Conservation (phyloP, 2,888 invertebrate genomes). For the Cheilosia pagana region DNA sequence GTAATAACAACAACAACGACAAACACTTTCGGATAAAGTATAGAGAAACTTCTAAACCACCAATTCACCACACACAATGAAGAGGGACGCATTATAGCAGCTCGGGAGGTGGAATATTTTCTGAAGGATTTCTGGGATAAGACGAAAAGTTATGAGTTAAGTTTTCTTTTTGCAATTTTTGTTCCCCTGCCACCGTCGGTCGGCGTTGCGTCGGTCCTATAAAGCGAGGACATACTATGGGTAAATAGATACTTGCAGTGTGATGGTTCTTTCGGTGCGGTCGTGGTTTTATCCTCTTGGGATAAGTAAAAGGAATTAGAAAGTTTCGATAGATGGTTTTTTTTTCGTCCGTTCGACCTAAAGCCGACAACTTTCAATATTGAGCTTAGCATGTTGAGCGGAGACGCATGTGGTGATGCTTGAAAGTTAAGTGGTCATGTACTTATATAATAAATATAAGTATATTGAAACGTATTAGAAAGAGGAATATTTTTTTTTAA, state of each 20-base stretch:
- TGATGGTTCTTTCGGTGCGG: slow-evolving; percentile 8
- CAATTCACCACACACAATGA: slow-evolving; percentile 37
- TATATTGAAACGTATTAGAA: background rate
- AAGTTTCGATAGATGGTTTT: slow-evolving; percentile 49
- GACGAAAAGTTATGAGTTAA: slow-evolving; percentile 68
- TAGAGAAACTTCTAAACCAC: slow-evolving; percentile 45
- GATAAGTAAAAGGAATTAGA: slow-evolving; percentile 67
- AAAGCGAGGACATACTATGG: background rate
- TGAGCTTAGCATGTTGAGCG: slow-evolving; percentile 24
- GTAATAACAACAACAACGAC: slow-evolving; percentile 5
- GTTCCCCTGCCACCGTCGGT: background rate
- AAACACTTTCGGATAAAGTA: slow-evolving; percentile 41
- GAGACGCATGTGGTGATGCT: slow-evolving; percentile 7
- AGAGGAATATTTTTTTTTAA: too few species aligned
- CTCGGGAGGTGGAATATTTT: slow-evolving; percentile 6
- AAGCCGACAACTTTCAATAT: slow-evolving; percentile 32
- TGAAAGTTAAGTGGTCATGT: background rate
- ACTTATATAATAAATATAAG: slow-evolving; percentile 3
- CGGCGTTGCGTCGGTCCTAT: too few species aligned
- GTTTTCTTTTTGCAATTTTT: slow-evolving; percentile 38
- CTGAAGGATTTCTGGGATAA: slow-evolving; percentile 55
- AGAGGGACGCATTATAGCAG: background rate
- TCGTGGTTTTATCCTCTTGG: slow-evolving; percentile 42
- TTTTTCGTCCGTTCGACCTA: slow-evolving; percentile 6
- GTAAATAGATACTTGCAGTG: background rate